Conservation (phyloP, 1,140 invertebrate genomes). For the Venustaconcha ellipsiformis region DNA sequence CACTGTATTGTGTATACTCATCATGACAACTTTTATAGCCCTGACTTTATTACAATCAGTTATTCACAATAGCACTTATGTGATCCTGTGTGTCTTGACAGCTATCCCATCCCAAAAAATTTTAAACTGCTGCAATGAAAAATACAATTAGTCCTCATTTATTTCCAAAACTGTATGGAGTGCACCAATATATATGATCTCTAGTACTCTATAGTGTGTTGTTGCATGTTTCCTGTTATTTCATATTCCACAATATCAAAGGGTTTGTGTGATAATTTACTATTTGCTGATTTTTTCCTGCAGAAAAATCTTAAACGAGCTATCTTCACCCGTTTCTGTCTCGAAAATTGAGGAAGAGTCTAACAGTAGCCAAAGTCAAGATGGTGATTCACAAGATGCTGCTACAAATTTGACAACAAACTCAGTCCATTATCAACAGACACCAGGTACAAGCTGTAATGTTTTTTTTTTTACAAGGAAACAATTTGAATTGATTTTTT, state of each 20-base stretch:
- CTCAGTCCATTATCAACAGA: conserved; percentile 54
- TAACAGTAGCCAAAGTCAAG: conserved; percentile 64
- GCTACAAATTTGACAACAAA: conserved; percentile 41
- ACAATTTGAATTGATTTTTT: no score
- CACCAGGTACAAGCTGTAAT: conserved; percentile 11
- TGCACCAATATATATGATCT: no score
- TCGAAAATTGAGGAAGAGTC: conserved; percentile 66
- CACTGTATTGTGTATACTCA: no score
- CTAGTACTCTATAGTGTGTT: not conserved
- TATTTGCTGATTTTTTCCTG: conserved; percentile 12
- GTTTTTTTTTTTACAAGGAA: no score
- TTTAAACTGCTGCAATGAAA: no score
- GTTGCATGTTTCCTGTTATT: not conserved
- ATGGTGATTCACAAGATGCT: conserved; percentile 55
- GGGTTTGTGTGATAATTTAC: not conserved
- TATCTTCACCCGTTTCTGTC: conserved; percentile 71
- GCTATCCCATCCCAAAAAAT: no score
- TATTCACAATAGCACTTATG: no score
- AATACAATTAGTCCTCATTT: no score
- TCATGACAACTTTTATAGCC: no score
- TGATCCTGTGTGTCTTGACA: no score
- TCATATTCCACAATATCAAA: not conserved
- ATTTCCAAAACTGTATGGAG: no score
- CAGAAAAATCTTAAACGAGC: conserved; percentile 95
- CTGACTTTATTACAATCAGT: no score